Evolutionary conservation across 2,888 invertebrate genomes (phyloP).

Genomic region (Drosophila mulleri): DNA sequence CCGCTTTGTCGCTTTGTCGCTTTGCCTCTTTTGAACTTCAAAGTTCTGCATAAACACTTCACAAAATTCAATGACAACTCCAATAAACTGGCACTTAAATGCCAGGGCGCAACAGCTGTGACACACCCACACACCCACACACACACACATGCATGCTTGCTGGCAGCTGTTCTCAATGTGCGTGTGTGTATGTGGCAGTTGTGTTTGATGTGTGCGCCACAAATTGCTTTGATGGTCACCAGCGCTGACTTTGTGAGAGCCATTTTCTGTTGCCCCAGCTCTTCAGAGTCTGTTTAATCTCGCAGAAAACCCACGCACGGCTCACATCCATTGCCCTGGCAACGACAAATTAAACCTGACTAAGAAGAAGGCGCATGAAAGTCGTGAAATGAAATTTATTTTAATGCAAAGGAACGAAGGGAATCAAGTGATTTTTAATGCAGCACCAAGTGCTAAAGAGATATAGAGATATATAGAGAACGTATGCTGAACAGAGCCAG

Average conservation of each 20-base stretch:
- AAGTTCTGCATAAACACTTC: slow-evolving; percentile 71
- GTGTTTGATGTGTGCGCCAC: slow-evolving; percentile 61
- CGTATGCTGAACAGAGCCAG: too few relatives aligned
- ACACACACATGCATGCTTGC: not conserved
- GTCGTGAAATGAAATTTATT: not conserved
- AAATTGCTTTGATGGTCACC: slow-evolving; percentile 60
- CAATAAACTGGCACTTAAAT: slow-evolving; percentile 49
- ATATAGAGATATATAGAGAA: too few relatives aligned
- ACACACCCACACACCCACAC: not conserved
- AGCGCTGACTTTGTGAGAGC: slow-evolving; percentile 23
- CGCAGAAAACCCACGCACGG: not conserved
- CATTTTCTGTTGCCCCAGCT: slow-evolving; percentile 2
- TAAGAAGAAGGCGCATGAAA: not conserved
- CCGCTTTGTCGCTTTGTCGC: slow-evolving; percentile 7
- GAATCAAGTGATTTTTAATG: not conserved
- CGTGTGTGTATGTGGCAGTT: slow-evolving; percentile 32
- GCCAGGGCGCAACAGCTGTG: slow-evolving; percentile 55
- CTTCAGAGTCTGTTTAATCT: slow-evolving; percentile 1
- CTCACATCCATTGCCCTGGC: not conserved
- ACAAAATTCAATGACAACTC: slow-evolving; percentile 67
- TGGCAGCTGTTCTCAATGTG: slow-evolving; percentile 22
- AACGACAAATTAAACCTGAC: not conserved
- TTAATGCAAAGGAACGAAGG: not conserved
- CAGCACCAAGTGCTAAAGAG: not conserved
- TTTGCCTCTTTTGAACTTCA: slow-evolving; percentile 50